Percentiles rank a stretch among this genome's conserved stretches.
These are phyloP conservation scores for Axis porcinus DNA, from an alignment of 2,113 vertebrate genomes.

Conservation along the genomic window DNA sequence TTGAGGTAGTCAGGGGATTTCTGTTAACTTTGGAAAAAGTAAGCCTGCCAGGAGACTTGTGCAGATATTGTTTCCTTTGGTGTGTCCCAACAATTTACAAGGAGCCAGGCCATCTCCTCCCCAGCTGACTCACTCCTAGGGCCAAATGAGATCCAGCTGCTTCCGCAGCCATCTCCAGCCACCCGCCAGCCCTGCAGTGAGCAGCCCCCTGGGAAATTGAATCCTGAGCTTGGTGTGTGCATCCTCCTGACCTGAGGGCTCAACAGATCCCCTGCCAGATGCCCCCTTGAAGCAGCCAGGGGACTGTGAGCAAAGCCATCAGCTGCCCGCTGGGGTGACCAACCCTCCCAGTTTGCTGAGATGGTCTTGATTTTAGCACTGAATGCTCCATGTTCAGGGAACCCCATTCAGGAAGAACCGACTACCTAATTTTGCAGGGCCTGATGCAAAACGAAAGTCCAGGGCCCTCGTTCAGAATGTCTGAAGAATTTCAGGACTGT, in stretches of 20 bases:
- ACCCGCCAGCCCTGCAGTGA: neutral
- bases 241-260: too few species aligned
- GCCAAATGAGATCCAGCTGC: slow-evolving; percentile 10
- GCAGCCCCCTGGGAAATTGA: neutral
- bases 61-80: neutral
- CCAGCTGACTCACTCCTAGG: neutral
- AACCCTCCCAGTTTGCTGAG: neutral
- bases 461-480: neutral
- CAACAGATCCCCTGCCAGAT: neutral
- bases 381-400: neutral
- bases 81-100: neutral
- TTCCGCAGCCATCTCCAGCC: neutral
- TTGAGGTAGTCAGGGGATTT: neutral
- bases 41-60: neutral
- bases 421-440: neutral
- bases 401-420: neutral
- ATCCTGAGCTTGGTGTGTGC: neutral
- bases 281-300: neutral
- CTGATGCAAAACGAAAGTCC: neutral
- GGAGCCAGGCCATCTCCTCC: neutral
- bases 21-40: neutral
- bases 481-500: neutral
- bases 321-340: neutral
- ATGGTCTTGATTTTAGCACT: neutral
- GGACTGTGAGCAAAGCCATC: neutral